phyloP scores from a whole-genome alignment of 2,797 vertebrate species.

The Macroramphosus scolopax region DNA sequence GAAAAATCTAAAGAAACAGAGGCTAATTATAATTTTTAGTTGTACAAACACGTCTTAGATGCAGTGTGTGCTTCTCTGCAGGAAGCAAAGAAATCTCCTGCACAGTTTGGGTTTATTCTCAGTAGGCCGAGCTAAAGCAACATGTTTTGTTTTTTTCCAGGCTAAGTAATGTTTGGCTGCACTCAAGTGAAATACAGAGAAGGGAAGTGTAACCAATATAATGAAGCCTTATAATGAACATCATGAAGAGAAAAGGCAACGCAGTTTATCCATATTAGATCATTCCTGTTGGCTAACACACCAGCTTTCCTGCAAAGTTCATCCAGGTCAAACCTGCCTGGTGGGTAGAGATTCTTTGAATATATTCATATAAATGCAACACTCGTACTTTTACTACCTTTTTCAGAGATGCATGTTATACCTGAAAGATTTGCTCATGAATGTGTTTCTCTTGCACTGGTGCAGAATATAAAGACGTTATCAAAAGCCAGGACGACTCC shows the following conservation, averaged over 20 bases:
- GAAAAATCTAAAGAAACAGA: slow-evolving; percentile 21
- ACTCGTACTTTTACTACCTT: too few species aligned
- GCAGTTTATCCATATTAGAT: slow-evolving; percentile 3
- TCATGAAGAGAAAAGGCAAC: not conserved
- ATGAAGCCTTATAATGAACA: slow-evolving; percentile 1
- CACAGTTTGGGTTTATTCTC: slow-evolving; percentile 43
- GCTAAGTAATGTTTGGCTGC: slow-evolving; percentile 13
- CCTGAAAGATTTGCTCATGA: too few species aligned
- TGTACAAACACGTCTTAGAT: slow-evolving; percentile 40
- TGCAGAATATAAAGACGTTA: too few species aligned
- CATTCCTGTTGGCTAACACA: not conserved
- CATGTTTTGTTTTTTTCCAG: slow-evolving; percentile 2
- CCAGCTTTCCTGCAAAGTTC: too few species aligned
- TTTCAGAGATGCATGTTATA: too few species aligned
- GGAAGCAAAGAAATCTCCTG: slow-evolving; percentile 13
- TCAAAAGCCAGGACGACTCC: too few species aligned
- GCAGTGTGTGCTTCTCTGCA: slow-evolving; percentile 29
- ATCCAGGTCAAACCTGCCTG: too few species aligned
- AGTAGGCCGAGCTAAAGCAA: slow-evolving; percentile 18
- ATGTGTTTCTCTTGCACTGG: too few species aligned
- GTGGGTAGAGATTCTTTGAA: too few species aligned
- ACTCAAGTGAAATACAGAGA: slow-evolving; percentile 9
- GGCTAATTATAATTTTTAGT: slow-evolving; percentile 46
- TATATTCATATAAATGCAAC: too few species aligned
- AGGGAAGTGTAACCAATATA: slow-evolving; percentile 2